Evolutionary conservation across 2,797 vertebrate species (phyloP).

Genomic region (Phataginus tetradactyla): DNA sequence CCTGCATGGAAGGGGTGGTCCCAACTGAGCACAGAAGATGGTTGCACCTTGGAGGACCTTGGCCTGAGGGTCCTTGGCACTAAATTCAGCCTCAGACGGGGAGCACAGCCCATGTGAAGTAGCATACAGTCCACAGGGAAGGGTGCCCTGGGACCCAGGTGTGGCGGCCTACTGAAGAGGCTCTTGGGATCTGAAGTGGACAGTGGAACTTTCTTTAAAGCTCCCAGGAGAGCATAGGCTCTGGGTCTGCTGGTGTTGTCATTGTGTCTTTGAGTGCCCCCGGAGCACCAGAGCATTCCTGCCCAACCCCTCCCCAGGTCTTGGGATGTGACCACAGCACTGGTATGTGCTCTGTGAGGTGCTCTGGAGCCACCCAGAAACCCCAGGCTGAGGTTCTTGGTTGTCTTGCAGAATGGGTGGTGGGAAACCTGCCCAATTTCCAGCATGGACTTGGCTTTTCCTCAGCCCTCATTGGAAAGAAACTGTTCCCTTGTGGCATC

Average conservation of each 20-base stretch:
- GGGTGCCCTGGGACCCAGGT: neutral
- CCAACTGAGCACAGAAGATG: neutral
- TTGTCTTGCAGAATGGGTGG: neutral
- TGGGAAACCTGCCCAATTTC: neutral
- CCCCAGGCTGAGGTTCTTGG: neutral
- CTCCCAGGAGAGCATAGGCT: no score
- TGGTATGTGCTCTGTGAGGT: fast-evolving
- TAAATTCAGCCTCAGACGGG: neutral
- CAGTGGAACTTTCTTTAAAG: neutral
- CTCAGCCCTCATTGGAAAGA: neutral
- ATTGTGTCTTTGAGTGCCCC: neutral
- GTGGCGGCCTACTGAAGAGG: neutral
- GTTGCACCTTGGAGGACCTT: neutral
- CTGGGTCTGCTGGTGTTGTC: neutral
- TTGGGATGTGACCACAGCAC: neutral
- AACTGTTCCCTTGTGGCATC: neutral
- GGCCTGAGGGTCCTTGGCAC: neutral
- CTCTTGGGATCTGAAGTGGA: neutral
- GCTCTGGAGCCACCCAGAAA: neutral
- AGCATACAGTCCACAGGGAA: neutral
- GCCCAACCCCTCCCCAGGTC: neutral
- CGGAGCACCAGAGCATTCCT: neutral
- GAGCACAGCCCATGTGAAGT: neutral
- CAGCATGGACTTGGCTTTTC: neutral
- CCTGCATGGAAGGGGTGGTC: neutral